Percentiles rank a stretch among this genome's conserved stretches.
Conservation (phyloP, 2,797 vertebrate genomes). For the Mormyrops boulengeri region DNA sequence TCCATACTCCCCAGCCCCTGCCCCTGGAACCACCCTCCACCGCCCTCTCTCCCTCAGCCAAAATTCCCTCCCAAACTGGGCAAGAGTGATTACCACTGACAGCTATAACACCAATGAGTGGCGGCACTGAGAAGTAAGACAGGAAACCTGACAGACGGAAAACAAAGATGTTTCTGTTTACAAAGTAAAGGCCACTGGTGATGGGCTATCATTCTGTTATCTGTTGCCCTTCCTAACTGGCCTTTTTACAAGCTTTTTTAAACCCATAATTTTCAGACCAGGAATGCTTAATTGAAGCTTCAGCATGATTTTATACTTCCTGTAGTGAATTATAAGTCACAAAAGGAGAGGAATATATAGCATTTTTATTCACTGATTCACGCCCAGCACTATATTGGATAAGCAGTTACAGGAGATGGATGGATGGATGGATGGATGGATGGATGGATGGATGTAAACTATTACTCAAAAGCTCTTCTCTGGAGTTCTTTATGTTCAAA, state of each 20-base stretch:
- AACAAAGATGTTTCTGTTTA: background rate
- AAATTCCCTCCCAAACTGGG: background rate
- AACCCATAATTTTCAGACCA: background rate
- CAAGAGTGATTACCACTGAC: background rate
- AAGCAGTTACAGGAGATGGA: background rate
- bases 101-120: background rate
- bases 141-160: background rate
- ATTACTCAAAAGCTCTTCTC: background rate
- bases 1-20: background rate
- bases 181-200: background rate
- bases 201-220: background rate
- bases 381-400: background rate
- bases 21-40: background rate
- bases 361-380: background rate
- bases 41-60: background rate
- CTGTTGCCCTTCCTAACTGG: background rate
- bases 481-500: background rate
- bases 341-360: background rate
- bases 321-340: background rate
- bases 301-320: background rate
- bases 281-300: constrained; percentile 8
- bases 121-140: background rate
- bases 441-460: background rate
- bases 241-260: background rate
- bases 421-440: background rate